These are phyloP conservation scores for Astur gentilis DNA, from an alignment of 2,113 vertebrate species.

Conservation along the genomic window DNA sequence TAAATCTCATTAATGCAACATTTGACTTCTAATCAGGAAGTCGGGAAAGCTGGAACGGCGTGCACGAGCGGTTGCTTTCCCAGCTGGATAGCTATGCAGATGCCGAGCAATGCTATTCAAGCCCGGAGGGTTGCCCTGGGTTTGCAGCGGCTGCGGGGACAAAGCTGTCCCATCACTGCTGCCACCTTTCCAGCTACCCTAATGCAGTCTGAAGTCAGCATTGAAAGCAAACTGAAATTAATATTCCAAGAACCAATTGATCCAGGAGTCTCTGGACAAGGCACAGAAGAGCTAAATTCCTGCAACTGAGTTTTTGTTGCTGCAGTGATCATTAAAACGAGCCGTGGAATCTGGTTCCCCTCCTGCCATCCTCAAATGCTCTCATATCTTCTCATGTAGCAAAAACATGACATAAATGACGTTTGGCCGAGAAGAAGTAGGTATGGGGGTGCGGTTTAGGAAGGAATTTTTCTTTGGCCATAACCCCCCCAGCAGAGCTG, in stretches of 20 bases:
- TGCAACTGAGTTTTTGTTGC: neutral
- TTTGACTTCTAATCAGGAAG: neutral
- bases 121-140: neutral
- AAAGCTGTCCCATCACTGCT: neutral
- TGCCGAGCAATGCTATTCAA: neutral
- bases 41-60: fast-evolving
- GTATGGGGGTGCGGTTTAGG: neutral
- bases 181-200: neutral
- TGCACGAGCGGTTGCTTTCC: neutral
- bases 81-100: neutral
- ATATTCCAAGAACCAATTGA: neutral
- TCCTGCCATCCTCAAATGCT: neutral
- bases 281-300: neutral
- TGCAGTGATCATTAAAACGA: neutral
- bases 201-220: neutral
- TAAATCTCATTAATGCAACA: neutral
- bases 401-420: neutral
- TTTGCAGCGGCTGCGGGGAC: neutral
- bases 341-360: fast-evolving
- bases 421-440: neutral
- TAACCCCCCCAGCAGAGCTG: neutral
- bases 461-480: neutral
- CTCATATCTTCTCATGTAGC: neutral
- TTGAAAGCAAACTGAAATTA: neutral
- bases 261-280: neutral